Evolutionary conservation across 2,797 vertebrate genomes (phyloP).

Genomic region (Rhinophrynus dorsalis): DNA sequence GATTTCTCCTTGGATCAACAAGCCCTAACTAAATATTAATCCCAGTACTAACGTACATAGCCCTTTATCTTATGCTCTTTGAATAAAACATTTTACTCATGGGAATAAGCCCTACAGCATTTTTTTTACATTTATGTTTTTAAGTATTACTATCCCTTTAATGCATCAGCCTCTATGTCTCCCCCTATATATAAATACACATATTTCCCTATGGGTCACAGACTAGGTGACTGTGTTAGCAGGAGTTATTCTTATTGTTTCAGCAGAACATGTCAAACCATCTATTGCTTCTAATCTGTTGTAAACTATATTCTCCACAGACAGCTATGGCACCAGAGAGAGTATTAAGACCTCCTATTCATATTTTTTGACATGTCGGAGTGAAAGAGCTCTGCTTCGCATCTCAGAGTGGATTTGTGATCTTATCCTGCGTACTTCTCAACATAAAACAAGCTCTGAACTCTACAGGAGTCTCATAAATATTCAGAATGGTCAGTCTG

Average conservation of each 20-base stretch:
- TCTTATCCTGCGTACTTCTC: conserved; percentile 58
- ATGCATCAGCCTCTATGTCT: neutral
- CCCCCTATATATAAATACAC: no score
- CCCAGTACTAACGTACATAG: no score
- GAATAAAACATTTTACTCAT: no score
- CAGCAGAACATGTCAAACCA: conserved; percentile 58
- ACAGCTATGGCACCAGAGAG: conserved; percentile 64
- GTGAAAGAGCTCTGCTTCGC: conserved; percentile 56
- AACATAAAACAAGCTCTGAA: conserved; percentile 50
- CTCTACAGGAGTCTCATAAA: conserved; percentile 54
- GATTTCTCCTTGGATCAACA: no score
- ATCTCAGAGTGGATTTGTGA: conserved; percentile 56
- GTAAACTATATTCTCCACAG: conserved; percentile 67
- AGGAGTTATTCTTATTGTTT: conserved; percentile 57
- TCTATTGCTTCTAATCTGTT: conserved; percentile 69
- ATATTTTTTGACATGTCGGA: conserved; percentile 65
- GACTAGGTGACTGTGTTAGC: conserved; percentile 67
- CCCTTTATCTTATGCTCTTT: no score
- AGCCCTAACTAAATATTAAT: no score
- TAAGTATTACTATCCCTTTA: no score
- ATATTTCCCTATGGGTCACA: conserved; percentile 61
- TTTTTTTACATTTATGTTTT: no score
- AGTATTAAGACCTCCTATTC: conserved; percentile 67
- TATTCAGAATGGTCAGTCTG: conserved; percentile 36
- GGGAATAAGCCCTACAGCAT: no score